Conservation (phyloP, 2,888 invertebrate genomes). For the Monoplex corrugatus region DNA sequence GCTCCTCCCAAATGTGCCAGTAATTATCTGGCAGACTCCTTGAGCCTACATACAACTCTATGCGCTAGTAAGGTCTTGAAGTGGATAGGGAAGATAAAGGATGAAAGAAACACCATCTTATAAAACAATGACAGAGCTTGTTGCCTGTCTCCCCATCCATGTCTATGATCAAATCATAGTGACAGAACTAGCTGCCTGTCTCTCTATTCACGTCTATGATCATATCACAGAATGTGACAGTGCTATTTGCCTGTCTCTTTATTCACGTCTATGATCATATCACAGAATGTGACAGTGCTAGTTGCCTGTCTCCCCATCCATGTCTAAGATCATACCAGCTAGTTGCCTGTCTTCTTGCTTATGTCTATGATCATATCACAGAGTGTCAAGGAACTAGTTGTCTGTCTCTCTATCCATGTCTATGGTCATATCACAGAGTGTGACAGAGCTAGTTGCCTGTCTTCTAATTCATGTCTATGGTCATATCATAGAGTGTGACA, state of each 20-base stretch:
- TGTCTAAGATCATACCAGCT: background rate
- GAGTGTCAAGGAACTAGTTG: no score
- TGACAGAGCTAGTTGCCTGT: no score
- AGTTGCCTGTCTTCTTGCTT: background rate
- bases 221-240: no score
- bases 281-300: no score
- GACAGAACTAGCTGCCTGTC: background rate
- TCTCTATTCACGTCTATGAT: no score
- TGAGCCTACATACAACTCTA: background rate
- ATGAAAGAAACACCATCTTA: background rate
- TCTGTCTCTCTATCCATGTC: background rate
- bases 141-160: background rate
- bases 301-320: background rate
- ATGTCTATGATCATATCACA: no score
- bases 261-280: background rate
- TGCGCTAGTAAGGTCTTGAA: background rate
- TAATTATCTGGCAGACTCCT: no score
- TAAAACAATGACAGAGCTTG: no score
- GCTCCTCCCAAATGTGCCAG: no score
- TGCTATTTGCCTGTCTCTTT: background rate
- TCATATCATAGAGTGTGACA: background rate
- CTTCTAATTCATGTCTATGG: background rate
- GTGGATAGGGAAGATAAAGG: background rate
- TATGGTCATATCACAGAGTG: background rate
- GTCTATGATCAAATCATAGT: background rate